Conservation (phyloP, 2,797 vertebrate genomes). For the Philypnodon macrostomus region DNA sequence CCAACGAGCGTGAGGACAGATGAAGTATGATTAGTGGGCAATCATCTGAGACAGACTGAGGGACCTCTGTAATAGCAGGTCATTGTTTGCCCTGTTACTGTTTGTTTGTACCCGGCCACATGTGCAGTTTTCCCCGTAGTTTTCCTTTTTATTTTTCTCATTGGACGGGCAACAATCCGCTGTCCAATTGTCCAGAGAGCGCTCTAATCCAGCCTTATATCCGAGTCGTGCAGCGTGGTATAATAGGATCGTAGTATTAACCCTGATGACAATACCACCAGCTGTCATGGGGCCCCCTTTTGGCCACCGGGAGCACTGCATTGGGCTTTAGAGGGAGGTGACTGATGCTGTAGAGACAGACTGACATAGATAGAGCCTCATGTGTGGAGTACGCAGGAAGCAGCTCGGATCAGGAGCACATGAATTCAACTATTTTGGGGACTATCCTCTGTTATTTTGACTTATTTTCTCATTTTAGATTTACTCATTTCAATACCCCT, state of each 20-base stretch:
- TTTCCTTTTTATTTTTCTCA: constrained; percentile 14
- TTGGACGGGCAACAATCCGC: constrained; percentile 57
- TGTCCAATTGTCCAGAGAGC: constrained; percentile 89
- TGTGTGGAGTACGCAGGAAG: constrained; percentile 54
- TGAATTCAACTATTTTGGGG: constrained; percentile 40
- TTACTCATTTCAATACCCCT: neutral
- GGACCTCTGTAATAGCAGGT: constrained; percentile 1
- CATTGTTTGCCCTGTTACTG: constrained; percentile 4
- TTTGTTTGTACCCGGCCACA: constrained; percentile 11
- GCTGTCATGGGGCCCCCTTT: constrained; percentile 79
- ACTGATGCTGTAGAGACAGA: constrained; percentile 40
- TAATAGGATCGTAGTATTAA: constrained; percentile 84
- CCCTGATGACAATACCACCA: constrained; percentile 75
- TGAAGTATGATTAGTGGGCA: constrained; percentile 1
- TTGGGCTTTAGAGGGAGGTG: constrained; percentile 33
- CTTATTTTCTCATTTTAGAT: constrained; percentile 2
- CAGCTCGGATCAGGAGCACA: constrained; percentile 24
- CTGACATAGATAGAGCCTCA: constrained; percentile 40
- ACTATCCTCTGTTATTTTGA: constrained; percentile 25
- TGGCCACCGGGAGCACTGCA: constrained; percentile 53
- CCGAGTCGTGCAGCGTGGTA: constrained; percentile 70
- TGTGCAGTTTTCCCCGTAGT: constrained; percentile 11
- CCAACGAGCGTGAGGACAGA: neutral
- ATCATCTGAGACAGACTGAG: neutral
- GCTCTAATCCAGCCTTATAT: constrained; percentile 90